phyloP scores from a whole-genome alignment of 92 coral and sea anemone genomes.

The Parazoanthus atlanticus region DNA sequence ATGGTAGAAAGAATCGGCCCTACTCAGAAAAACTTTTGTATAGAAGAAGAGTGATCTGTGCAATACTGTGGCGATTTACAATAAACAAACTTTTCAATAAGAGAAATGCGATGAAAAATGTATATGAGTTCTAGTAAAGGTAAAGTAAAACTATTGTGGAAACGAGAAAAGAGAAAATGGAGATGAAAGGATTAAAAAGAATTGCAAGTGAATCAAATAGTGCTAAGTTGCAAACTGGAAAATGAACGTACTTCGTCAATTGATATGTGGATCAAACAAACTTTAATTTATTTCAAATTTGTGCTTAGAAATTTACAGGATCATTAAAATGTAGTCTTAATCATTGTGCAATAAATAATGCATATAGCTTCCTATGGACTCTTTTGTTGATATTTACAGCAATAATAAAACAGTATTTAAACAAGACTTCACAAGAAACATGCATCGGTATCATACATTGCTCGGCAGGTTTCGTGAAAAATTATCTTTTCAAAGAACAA shows the following conservation, averaged over 20 bases:
- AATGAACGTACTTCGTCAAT: not conserved
- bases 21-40: no score
- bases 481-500: not conserved
- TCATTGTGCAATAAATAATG: not conserved
- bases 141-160: no score
- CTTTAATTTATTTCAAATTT: conserved; percentile 4
- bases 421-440: not conserved
- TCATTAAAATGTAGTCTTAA: not conserved
- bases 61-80: no score
- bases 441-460: not conserved
- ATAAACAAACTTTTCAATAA: no score
- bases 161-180: no score
- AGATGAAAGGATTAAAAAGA: not conserved
- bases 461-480: no score
- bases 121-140: no score
- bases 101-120: no score
- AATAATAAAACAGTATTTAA: not conserved
- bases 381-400: not conserved
- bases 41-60: no score
- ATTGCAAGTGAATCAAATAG: not conserved
- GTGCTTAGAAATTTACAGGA: conserved; percentile 2
- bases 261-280: not conserved
- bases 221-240: not conserved
- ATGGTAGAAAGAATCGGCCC: no score
- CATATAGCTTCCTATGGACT: not conserved